Percentiles rank a stretch among this genome's conserved stretches.
phyloP scores from a whole-genome alignment of 2,797 vertebrate genomes.

The Hydrolagus colliei region DNA sequence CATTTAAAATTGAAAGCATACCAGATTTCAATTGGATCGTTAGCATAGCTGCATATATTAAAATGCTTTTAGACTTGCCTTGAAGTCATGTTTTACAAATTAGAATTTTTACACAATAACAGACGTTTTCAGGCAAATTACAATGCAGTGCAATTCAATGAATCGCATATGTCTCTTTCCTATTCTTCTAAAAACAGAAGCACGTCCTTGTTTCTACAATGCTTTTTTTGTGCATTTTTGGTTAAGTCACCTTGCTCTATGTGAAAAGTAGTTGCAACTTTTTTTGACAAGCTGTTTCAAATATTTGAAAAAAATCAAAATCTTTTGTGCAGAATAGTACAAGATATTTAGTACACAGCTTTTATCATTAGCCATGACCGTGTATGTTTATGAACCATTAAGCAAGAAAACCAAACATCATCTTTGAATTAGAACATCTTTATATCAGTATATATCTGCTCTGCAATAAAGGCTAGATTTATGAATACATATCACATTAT shows the following conservation, averaged over 20 bases:
- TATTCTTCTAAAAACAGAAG: background rate
- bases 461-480: background rate
- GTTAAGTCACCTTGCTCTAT: background rate
- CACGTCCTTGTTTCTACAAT: background rate
- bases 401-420: slow-evolving; percentile 1
- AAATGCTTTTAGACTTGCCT: background rate
- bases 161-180: background rate
- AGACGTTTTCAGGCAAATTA: background rate
- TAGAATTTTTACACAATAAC: background rate
- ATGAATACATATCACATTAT: background rate
- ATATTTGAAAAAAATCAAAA: background rate
- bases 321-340: background rate
- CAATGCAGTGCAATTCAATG: background rate
- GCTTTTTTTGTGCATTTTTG: background rate
- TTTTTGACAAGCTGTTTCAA: background rate
- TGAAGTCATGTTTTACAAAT: background rate
- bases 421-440: background rate
- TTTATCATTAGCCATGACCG: background rate
- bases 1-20: background rate
- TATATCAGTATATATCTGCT: background rate
- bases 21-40: slow-evolving; percentile 7
- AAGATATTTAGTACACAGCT: background rate
- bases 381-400: background rate
- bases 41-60: slow-evolving; percentile 13
- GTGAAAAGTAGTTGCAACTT: background rate